Percentiles rank a stretch among this genome's conserved stretches.
Conservation (phyloP, 2,888 invertebrate species). For the Rhaphigaster nebulosa region DNA sequence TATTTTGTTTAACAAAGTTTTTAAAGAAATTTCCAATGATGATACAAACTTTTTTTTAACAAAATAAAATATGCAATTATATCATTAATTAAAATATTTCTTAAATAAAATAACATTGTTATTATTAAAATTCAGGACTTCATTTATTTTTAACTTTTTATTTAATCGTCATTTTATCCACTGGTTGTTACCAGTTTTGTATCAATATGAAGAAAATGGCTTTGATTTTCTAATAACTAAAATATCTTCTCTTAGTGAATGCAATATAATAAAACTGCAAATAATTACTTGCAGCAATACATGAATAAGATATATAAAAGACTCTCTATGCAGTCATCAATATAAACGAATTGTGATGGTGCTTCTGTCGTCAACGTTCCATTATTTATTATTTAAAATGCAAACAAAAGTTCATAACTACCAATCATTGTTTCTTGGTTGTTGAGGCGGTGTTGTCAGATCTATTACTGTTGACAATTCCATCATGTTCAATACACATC, state of each 20-base stretch:
- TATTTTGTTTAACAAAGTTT: neutral
- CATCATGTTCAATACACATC: constrained; percentile 4
- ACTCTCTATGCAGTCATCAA: neutral
- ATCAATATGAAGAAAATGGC: neutral
- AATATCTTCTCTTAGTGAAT: neutral
- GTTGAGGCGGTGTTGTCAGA: neutral
- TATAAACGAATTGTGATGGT: neutral
- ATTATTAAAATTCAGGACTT: too few relatives aligned
- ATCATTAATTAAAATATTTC: neutral
- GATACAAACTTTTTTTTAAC: too few relatives aligned
- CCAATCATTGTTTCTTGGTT: constrained; percentile 2
- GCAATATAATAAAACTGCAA: neutral
- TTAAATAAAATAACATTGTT: neutral
- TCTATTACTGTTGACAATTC: constrained; percentile 9
- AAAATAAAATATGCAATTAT: neutral
- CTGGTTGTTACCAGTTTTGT: neutral
- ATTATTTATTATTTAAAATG: neutral
- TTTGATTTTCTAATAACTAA: neutral
- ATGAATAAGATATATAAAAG: neutral
- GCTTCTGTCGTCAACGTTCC: neutral
- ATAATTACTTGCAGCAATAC: neutral
- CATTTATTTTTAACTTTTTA: neutral
- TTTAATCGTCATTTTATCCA: neutral
- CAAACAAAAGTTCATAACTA: constrained; percentile 1
- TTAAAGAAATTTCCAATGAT: too few relatives aligned